Evolutionary conservation across 1,140 invertebrate species (phyloP).

Genomic region (Subanguina moxae): DNA sequence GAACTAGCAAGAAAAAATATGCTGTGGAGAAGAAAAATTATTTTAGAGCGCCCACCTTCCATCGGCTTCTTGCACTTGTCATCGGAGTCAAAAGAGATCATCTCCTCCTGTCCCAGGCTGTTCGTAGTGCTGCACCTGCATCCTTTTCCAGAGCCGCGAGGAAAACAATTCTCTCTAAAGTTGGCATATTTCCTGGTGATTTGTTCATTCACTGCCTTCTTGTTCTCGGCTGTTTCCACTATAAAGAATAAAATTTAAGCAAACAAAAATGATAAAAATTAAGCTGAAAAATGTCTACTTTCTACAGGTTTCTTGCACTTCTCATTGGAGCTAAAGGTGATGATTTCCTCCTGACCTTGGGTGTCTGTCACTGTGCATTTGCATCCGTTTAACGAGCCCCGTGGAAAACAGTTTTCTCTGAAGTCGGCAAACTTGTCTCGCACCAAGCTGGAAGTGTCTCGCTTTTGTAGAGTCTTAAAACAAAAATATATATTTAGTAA

Average conservation of each 20-base stretch:
- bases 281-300: background rate
- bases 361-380: conserved; percentile 35
- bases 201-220: conserved; percentile 34
- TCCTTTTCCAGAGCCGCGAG: conserved; percentile 25
- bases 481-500: background rate
- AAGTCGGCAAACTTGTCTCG: conserved; percentile 17
- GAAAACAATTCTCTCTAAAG: conserved; percentile 41
- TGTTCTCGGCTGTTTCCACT: conserved; percentile 34
- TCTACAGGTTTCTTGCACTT: conserved; percentile 24
- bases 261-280: too few relatives aligned
- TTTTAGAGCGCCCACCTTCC: background rate
- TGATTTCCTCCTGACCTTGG: conserved; percentile 26
- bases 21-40: background rate
- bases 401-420: conserved; percentile 34
- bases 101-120: conserved; percentile 25
- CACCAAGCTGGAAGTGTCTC: conserved; percentile 14
- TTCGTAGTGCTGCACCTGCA: conserved; percentile 40
- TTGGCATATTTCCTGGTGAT: conserved; percentile 28
- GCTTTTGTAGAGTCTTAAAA: conserved; percentile 7
- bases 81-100: conserved; percentile 31
- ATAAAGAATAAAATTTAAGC: conserved; percentile 5
- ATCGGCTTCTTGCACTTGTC: conserved; percentile 28
- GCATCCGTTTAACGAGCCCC: conserved; percentile 30
- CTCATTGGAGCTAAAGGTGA: conserved; percentile 27
- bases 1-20: conserved; percentile 8